Percentiles rank a stretch among this genome's conserved stretches.
phyloP scores from a whole-genome alignment of 2,113 vertebrate species.

The human (Homo sapiens) region DNA sequence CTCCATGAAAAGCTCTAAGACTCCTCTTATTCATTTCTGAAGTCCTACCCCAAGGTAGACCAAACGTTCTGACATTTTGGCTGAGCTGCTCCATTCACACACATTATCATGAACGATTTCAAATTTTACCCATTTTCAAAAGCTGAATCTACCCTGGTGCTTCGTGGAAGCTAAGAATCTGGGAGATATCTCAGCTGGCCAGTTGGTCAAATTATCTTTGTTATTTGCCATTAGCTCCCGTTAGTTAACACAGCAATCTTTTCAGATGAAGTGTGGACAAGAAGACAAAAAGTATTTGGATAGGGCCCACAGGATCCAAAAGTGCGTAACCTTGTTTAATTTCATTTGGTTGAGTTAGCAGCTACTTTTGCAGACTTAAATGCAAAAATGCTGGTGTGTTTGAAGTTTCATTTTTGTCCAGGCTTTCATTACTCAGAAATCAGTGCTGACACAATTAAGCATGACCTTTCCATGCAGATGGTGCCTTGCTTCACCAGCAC shows the following conservation, averaged over 20 bases:
- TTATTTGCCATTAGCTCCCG: not conserved
- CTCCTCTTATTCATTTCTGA: not conserved
- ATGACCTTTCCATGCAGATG: conserved; percentile 35
- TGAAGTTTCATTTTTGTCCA: not conserved
- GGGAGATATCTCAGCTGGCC: not conserved
- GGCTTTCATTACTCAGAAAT: conserved; percentile 49
- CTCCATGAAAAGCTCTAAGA: not conserved
- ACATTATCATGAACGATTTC: not conserved
- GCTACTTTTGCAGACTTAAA: not conserved
- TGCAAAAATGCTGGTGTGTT: not conserved
- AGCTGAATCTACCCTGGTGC: not conserved
- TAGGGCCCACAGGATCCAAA: not conserved
- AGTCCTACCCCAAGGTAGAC: not conserved
- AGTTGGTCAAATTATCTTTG: not conserved
- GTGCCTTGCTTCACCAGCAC: not conserved
- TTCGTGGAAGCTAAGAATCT: not conserved
- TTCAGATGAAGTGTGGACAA: not conserved
- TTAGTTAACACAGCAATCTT: not conserved
- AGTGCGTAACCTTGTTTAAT: too few relatives aligned
- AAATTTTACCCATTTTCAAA: not conserved
- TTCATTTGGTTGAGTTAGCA: conserved; percentile 3
- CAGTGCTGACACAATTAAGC: not conserved
- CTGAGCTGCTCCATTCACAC: not conserved
- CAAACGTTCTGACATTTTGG: not conserved
- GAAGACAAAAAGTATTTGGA: not conserved